Base-by-base conservation (phyloP, 1,140 invertebrate species). In the Eupeodes corollae region DNA sequence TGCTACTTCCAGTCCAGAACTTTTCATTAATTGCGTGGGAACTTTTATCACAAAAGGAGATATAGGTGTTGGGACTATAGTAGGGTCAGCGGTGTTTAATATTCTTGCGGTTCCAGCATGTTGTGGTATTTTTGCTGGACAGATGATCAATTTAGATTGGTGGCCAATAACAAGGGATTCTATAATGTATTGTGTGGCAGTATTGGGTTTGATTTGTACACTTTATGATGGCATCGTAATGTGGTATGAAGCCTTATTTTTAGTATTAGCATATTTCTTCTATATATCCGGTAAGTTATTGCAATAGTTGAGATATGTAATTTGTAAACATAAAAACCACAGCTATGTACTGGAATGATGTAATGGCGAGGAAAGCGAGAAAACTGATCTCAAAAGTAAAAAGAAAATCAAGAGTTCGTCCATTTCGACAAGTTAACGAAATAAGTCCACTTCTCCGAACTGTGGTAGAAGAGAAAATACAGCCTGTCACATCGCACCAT, bases 61-160 rank as follows among this genome's bases (percentile, higher is more conserved):
- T 60, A 83, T 90, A 46, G 87, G 87, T 5, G 77, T 89, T 14
- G 88, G 89, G 13, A 90, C 90, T 13, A 88, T 94, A 50, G 87
- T 94, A 3, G 91, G 91, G 8, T 91, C 88, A 6, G 89, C 91
- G 5, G 88, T 94, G 12, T 94, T 94, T 71, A 95, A 94, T 72
- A 83, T 94, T 44, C 76, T 94, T 33, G 89, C 86, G 33, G 88
- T 94, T 5, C 83, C 86, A 6, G 86, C 87, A n/a, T 82, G 88
- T 55, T 93, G 89, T 63, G 90, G 88, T n/a, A 76, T 94, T 3
- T 81, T 84, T 52, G 56, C 16, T 16, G 39, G 32, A 3, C 21
- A 26, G 86, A 79, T 82, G 12, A 75, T 89, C 39, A 79, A 84
- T 39, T 68, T 91, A 42, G 84, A 89, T 61, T 92, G 88, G 87